Conservation (phyloP, 2,888 invertebrate species). For the Callyntrura guangdongensis region DNA sequence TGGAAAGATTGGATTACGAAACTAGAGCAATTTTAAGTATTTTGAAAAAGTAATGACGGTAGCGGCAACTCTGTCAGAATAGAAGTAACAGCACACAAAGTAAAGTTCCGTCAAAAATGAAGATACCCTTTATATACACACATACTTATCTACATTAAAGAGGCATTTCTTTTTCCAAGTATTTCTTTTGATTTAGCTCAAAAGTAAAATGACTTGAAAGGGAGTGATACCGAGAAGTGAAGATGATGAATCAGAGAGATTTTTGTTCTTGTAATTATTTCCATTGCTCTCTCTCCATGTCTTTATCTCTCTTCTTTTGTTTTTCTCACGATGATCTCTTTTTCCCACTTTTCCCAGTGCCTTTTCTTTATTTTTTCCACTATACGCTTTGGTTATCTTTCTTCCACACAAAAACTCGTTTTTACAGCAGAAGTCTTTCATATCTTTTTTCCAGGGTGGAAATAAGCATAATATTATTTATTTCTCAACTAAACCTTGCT, state of each 20-base stretch:
- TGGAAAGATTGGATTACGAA: too few relatives aligned
- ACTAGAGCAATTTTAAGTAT: too few relatives aligned
- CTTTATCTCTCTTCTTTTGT: neutral
- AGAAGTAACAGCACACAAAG: neutral
- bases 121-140: conserved; percentile 4
- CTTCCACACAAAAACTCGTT: conserved; percentile 40
- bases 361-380: conserved; percentile 34
- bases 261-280: conserved; percentile 78
- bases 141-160: neutral
- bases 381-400: conserved; percentile 26
- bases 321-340: conserved; percentile 57
- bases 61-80: neutral
- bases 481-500: conserved; percentile 21
- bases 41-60: neutral
- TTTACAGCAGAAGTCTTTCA: conserved; percentile 6
- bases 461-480: conserved; percentile 19
- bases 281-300: conserved; percentile 44
- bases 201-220: conserved; percentile 62
- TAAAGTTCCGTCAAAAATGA: neutral
- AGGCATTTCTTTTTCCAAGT: conserved; percentile 11
- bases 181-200: conserved; percentile 75
- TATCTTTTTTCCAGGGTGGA: conserved; percentile 31
- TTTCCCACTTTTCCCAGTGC: conserved; percentile 30
- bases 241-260: conserved; percentile 54
- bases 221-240: conserved; percentile 28